Conservation (phyloP, 1,140 invertebrate genomes). For the Bombus haemorrhoidalis region DNA sequence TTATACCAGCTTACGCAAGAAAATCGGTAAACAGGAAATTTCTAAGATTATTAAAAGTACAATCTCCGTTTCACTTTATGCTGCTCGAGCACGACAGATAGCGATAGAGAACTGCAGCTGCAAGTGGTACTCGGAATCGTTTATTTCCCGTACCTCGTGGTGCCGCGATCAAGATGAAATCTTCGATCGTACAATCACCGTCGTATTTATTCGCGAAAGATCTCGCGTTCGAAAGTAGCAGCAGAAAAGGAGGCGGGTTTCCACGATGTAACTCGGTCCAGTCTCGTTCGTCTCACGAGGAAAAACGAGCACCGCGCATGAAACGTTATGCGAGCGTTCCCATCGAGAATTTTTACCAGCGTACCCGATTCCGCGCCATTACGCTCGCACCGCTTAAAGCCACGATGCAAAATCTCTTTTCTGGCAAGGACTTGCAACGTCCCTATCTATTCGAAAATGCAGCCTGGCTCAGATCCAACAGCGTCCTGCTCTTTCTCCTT, state of each 20-base stretch:
- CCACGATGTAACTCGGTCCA: not conserved
- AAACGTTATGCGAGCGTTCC: conserved; percentile 26
- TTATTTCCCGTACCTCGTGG: not conserved
- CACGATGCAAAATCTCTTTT: conserved; percentile 65
- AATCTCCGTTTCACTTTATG: not conserved
- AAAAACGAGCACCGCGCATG: conserved; percentile 14
- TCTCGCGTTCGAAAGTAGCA: not conserved
- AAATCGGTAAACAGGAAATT: not conserved
- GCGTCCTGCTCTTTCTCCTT: conserved; percentile 47
- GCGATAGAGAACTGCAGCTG: too few relatives aligned
- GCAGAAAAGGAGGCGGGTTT: not conserved
- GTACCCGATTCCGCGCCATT: conserved; percentile 59
- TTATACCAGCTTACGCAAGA: too few relatives aligned
- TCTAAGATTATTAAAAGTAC: not conserved
- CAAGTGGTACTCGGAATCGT: not conserved
- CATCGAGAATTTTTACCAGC: conserved; percentile 41
- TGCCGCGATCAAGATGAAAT: not conserved
- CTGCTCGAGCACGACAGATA: not conserved
- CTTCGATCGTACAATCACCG: not conserved
- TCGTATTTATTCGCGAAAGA: not conserved
- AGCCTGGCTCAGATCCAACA: conserved; percentile 60
- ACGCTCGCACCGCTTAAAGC: conserved; percentile 57
- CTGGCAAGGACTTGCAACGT: conserved; percentile 57
- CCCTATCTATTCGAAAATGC: conserved; percentile 59
- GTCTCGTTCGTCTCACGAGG: not conserved